Evolutionary conservation across 23 tunicate species (phyloP).

Genomic region (Trididemnum nubilum): DNA sequence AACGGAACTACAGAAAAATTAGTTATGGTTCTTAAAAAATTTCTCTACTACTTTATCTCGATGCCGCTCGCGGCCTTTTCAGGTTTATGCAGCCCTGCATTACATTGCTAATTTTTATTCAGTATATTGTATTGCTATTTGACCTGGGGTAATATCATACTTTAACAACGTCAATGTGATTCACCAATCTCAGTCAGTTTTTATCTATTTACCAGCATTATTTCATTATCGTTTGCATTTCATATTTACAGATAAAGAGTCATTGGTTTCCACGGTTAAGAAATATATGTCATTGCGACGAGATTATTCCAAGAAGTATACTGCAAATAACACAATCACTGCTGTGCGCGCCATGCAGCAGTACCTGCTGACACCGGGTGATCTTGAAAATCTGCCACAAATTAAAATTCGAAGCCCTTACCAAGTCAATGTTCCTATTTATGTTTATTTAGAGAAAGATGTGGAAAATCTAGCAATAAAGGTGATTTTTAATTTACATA

Average conservation of each 20-base stretch:
- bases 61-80: too few species aligned
- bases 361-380: constrained; percentile 68
- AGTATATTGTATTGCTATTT: too few species aligned
- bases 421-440: constrained; percentile 48
- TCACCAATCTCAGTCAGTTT: too few species aligned
- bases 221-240: too few species aligned
- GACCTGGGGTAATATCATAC: too few species aligned
- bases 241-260: background rate
- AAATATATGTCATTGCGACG: constrained; percentile 68
- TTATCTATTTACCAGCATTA: too few species aligned
- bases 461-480: constrained; percentile 65
- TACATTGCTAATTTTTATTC: too few species aligned
- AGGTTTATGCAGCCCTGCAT: too few species aligned
- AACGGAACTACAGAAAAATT: too few species aligned
- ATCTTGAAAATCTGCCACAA: constrained; percentile 49
- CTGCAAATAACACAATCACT: constrained; percentile 89
- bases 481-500: constrained; percentile 54
- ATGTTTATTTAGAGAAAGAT: constrained; percentile 76
- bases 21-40: too few species aligned
- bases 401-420: constrained; percentile 85
- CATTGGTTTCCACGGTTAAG: constrained; percentile 17
- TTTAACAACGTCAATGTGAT: too few species aligned
- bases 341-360: constrained; percentile 91
- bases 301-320: constrained; percentile 79
- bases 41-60: too few species aligned